Evolutionary conservation across 2,888 invertebrate genomes (phyloP), one percentile per base, ranked within the genome.

Genomic region (Saturnia pavonia): DNA sequence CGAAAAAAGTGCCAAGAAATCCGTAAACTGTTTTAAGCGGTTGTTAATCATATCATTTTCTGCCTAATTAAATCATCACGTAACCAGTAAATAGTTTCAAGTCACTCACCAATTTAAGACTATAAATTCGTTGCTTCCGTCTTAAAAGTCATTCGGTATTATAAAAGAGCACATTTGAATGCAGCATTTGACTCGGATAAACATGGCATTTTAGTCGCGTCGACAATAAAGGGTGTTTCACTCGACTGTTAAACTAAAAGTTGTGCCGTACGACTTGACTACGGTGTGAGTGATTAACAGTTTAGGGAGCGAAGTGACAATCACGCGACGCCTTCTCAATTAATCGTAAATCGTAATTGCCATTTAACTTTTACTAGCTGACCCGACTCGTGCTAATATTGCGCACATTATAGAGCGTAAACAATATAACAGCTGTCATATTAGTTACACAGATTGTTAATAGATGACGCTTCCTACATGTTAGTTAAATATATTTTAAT

Each of bases 141-240:
- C 40, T n/a, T 40, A 65, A 65, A 65, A 65, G 65, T 65, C 34
- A n/a, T 65, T 40, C 22, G 12, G 2, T 40, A 65, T 65, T 65
- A 65, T n/a, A 65, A 34, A n/a, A 65, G 65, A 48, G 67, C 43
- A 63, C 68, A 71, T 66, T 66, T 71, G 42, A 71, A 57, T 66
- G 51, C 54, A 27, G 34, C 69, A 63, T 73, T 71, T 45, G 68
- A 51, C 65, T 73, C 65, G 51, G 68, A 73, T 73, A 71, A 70
- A 73, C 60, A 70, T 68, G 40, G n/a, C 48, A 40, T 45, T 71
- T 70, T 69, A 70, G 68, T 68, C 57, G 63, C 60, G 25, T 2
- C 4, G 40, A 54, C 45, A 34, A 66, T 71, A 69, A 73, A 73
- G 51, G 66, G 45, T 27, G 65, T 27, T 34, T 60, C 14, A n/a